Percentiles rank a stretch among this genome's conserved stretches.
Conservation (phyloP, 2,888 invertebrate genomes). For the Drosophila nigricruria region DNA sequence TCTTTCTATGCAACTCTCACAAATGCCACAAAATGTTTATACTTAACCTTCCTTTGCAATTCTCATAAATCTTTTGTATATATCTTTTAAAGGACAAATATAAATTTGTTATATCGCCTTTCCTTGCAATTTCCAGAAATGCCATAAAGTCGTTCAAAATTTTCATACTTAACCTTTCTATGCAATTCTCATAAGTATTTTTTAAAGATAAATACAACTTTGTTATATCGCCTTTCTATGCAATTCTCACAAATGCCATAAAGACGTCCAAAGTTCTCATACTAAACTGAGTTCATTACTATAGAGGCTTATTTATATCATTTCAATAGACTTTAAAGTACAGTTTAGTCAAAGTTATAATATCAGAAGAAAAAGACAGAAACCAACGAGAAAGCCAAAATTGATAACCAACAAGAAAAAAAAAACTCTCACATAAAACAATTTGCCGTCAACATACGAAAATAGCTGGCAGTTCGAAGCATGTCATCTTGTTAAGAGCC, state of each 20-base stretch:
- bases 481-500: conserved; percentile 7
- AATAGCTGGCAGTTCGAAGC: conserved; percentile 16
- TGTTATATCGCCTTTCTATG: background rate
- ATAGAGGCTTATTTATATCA: background rate
- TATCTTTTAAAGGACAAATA: background rate
- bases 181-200: no score
- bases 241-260: background rate
- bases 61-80: no score
- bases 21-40: no score
- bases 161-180: background rate
- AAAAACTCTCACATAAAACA: background rate
- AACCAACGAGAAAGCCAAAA: background rate
- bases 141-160: background rate
- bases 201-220: background rate
- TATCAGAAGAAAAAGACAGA: background rate
- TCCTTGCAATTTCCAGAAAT: background rate
- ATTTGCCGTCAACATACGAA: conserved; percentile 9
- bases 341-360: background rate
- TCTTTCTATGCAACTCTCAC: no score
- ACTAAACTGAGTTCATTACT: background rate
- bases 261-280: background rate
- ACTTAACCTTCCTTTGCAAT: no score
- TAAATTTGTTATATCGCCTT: background rate
- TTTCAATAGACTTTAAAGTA: background rate
- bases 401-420: background rate